Evolutionary conservation across 2,888 invertebrate genomes (phyloP), one percentile per base, ranked within the genome.

Genomic region (Sthenelais limicola): DNA sequence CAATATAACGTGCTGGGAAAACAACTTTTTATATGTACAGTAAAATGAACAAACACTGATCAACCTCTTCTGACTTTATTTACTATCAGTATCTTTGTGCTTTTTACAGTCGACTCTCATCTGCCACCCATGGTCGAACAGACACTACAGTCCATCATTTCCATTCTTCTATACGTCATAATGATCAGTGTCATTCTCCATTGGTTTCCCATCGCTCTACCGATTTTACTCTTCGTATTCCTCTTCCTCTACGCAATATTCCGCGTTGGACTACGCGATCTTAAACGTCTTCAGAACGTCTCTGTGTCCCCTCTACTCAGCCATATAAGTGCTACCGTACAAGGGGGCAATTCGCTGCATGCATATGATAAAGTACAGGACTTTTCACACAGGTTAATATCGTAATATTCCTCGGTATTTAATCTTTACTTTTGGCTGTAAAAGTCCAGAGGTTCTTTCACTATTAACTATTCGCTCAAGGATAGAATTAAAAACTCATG

Each of bases 111-210:
- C 15, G 76, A 77, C 51, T 52, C 43, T 1, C 62, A 70, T 1
- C 62, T 92, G 74, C 92, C 92, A 0, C 86, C 89, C 78, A 89
- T 89, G 0, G 81, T 90, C 73, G 92, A 92, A 80, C 89, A 89
- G 68, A 89, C 91, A 78, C 80, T 92, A 9, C 71, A 62, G 24
- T 43, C 43, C 3, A 62, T 71, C 18, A 26, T 71, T 12, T 49
- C 71, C 1, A 90, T 91, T 81, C 90, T 90, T 79, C 82, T 90
- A 52, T 88, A 91, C 77, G 85, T 89, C 92, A 74, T 95, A 79
- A 95, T 96, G 15, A 92, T 97, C 82, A 93, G 92, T 89, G 91
- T 91, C 82, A 94, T 95, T 78, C 96, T 96, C 67, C 94, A 94
- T 87, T 84, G 82, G 78, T 88, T 89, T 74, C 81, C 88, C 32